Base-by-base conservation (phyloP, 2,113 vertebrate species). In the Nanger granti region DNA sequence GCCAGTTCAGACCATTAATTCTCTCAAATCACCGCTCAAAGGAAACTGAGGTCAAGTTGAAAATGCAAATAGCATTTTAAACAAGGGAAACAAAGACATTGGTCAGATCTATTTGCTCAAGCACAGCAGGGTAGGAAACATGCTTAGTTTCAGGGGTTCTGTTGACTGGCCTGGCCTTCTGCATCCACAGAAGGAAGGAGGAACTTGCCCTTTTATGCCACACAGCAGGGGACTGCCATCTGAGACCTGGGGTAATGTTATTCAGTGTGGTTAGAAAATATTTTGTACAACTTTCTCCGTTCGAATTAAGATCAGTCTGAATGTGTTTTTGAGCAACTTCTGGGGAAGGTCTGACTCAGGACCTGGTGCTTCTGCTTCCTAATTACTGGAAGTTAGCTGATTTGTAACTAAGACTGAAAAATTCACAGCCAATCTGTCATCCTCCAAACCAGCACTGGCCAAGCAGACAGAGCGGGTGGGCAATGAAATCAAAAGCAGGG, bases 1-100 rank as follows among this genome's bases (percentile, higher is more conserved):
- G 96, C 69, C 66, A 11, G 10, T 95, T 96, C 47, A 76, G 92
- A 94, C 69, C 91, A 93, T 76, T 83, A 83, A 91, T 91, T 93
- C 88, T 97, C 96, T 95, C 57, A 97, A 96, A 96, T 97, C 47
- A 59, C 34, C 20, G 34, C 89, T 97, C 97, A 96, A 94, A 97
- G 96, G 96, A 97, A 98, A 96, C 91, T 15, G 69, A 94, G 92
- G 95, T 94, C 94, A 96, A 95, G 92, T 18, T 69, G 85, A 96
- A 94, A 94, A 97, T 64, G 64, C 88, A 95, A 97, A 97, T 89
- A 94, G 93, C 90, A 95, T 97, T 96, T 97, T 95, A 98, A 98
- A 89, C 95, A 93, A 96, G 95, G 15, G 93, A 76, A 90, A 87
- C 31, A 84, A 94, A 7, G 15, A 82, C 79, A 54, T 6, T 44